Evolutionary conservation across 2,113 vertebrate genomes (phyloP).

Genomic region (Pleuronectes platessa): DNA sequence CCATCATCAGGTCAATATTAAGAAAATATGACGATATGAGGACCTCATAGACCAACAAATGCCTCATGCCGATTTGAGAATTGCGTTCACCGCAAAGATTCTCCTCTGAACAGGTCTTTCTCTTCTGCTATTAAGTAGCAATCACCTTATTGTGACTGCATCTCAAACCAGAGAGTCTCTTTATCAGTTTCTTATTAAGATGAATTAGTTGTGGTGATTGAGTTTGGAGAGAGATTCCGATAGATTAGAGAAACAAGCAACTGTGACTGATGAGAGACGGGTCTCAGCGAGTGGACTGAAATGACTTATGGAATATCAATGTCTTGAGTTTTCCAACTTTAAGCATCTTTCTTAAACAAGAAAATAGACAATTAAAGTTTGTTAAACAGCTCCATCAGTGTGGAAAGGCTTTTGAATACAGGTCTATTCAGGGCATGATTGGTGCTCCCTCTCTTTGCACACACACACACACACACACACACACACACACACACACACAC

Average conservation of each 20-base stretch:
- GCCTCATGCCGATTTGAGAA: not conserved
- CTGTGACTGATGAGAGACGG: slow-evolving; percentile 43
- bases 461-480: slow-evolving; percentile 13
- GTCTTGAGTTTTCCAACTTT: slow-evolving; percentile 4
- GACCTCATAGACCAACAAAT: too few relatives aligned
- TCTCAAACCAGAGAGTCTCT: slow-evolving; percentile 48
- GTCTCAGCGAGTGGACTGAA: slow-evolving; percentile 10
- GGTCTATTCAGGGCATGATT: not conserved
- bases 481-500: slow-evolving; percentile 8
- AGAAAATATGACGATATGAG: not conserved
- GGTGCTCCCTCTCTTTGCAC: not conserved
- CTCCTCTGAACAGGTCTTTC: slow-evolving; percentile 9
- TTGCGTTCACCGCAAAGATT: not conserved
- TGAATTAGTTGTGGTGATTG: slow-evolving; percentile 47
- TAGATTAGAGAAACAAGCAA: slow-evolving; percentile 35
- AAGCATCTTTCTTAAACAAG: not conserved
- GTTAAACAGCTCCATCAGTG: slow-evolving; percentile 16
- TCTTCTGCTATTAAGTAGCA: slow-evolving; percentile 27
- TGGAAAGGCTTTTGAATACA: not conserved
- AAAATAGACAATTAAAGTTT: not conserved
- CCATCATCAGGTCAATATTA: not conserved
- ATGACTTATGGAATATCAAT: slow-evolving; percentile 53
- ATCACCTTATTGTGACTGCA: slow-evolving; percentile 54
- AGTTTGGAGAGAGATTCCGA: slow-evolving; percentile 31
- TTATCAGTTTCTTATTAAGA: slow-evolving; percentile 64